Evolutionary conservation across 2,888 invertebrate genomes (phyloP).

Genomic region (Cryptocephalus primarius): DNA sequence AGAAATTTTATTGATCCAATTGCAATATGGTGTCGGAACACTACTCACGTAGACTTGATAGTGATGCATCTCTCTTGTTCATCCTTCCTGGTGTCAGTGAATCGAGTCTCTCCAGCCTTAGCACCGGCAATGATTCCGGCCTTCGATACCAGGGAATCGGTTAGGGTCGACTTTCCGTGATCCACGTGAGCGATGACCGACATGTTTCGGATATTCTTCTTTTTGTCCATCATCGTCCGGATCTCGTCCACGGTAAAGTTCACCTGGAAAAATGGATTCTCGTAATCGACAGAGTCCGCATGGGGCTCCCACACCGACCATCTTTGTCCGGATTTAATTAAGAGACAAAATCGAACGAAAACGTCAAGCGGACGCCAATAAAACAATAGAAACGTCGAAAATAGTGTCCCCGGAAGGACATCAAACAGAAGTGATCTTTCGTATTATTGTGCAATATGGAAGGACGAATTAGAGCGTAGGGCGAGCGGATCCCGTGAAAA

Average conservation of each 20-base stretch:
- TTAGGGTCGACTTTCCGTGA: conserved; percentile 99
- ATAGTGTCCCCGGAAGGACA: neutral
- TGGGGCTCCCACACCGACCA: conserved; percentile 2
- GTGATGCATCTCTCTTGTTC: conserved; percentile 99
- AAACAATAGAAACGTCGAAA: neutral
- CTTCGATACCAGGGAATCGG: conserved; percentile 98
- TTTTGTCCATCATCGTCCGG: conserved; percentile 99
- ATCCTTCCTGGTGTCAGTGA: conserved; percentile 99
- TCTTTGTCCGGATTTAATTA: conserved; percentile 1
- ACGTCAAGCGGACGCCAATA: neutral
- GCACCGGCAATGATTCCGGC: conserved; percentile 99
- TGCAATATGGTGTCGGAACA: neutral
- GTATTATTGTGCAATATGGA: conserved; percentile 35
- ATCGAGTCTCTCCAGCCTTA: conserved; percentile 97
- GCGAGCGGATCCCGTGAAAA: too few species aligned
- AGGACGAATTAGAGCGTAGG: neutral
- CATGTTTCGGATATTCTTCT: conserved; percentile 99
- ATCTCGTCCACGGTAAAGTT: conserved; percentile 99
- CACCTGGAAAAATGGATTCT: conserved; percentile 56
- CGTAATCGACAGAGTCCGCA: conserved; percentile 1
- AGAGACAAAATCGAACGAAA: neutral
- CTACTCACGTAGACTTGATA: conserved; percentile 95
- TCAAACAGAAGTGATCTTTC: conserved; percentile 18
- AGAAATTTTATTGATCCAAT: conserved; percentile 2
- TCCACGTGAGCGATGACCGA: conserved; percentile 99